Conservation (phyloP, 1,140 invertebrate genomes). For the Tetraneura akinire region DNA sequence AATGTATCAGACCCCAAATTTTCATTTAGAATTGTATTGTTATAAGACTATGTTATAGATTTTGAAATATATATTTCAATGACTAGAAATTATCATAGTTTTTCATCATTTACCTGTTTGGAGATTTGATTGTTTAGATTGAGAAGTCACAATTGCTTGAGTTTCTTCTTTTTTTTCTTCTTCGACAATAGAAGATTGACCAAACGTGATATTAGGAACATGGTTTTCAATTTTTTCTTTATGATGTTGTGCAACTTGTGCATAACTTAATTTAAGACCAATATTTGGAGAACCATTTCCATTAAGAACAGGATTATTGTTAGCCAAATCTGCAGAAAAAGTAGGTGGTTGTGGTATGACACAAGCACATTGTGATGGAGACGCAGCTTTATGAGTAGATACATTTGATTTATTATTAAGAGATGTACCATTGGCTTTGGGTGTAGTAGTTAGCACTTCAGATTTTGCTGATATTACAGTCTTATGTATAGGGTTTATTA, state of each 20-base stretch:
- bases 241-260: constrained; percentile 78
- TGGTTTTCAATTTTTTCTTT: constrained; percentile 60
- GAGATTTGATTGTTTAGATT: constrained; percentile 41
- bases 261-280: constrained; percentile 70
- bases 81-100: no score
- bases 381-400: constrained; percentile 38
- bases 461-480: constrained; percentile 45
- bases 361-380: constrained; percentile 34
- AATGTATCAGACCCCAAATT: no score
- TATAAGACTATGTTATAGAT: no score
- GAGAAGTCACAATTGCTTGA: neutral
- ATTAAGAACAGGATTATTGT: constrained; percentile 45
- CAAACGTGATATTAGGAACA: constrained; percentile 27
- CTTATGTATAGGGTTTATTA: constrained; percentile 41
- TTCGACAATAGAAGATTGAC: constrained; percentile 48
- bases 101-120: constrained; percentile 11
- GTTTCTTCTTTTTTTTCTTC: constrained; percentile 53
- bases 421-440: constrained; percentile 42
- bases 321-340: constrained; percentile 41
- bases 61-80: no score
- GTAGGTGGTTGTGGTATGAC: constrained; percentile 48
- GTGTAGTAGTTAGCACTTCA: constrained; percentile 17
- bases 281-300: constrained; percentile 34
- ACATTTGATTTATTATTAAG: constrained; percentile 39
- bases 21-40: no score